Evolutionary conservation across 2,888 invertebrate genomes (phyloP), one percentile per base, ranked within the genome.

Genomic region (Coenonympha glycerion): DNA sequence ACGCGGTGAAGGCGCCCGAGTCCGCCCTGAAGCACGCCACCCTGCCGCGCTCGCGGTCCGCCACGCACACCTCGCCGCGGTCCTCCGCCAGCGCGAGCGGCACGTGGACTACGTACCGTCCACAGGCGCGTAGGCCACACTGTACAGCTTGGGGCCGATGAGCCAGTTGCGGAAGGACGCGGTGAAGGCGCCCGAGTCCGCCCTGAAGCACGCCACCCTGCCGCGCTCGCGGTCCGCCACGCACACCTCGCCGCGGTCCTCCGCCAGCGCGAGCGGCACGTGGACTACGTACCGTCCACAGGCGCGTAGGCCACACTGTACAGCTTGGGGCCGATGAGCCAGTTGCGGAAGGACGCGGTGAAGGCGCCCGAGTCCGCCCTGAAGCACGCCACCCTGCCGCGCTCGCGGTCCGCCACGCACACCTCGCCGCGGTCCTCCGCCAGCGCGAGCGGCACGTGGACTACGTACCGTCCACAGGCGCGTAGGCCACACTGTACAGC

Each of bases 391-490:
- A 95, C 91, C 49, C 97, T 90, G 44, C 94, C 92, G 68, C 95
- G 92, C 79, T 98, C 97, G 51, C 98, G 87, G 83, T 98, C 97
- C 1, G 97, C 97, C 31, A 93, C 93, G 79, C 95, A 97, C 34
- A 98, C 70, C 47, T 92, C 74, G 46, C 92, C 91, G 59, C 90
- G 88, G 31, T 93, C 92, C 61, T 92, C 93, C 0, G 93, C 92
- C 31, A 97, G n/a, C n/a, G n/a, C n/a, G n/a, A n/a, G n/a, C n/a
- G n/a, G n/a, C n/a, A n/a, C n/a, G n/a, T n/a, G n/a, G 24, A 6
- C 8, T 24, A 24, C 24, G 24, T 9, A 30, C 22, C 37, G 4
- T 21, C 6, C 2, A 22, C 11, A 2, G 13, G 9, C 8, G n/a
- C n/a, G n/a, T n/a, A n/a, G n/a, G n/a, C n/a, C n/a, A n/a, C n/a